Percentiles rank a stretch among this genome's conserved stretches.
phyloP scores from a whole-genome alignment of 2,888 invertebrate species.

The Clepsis dumicolana region DNA sequence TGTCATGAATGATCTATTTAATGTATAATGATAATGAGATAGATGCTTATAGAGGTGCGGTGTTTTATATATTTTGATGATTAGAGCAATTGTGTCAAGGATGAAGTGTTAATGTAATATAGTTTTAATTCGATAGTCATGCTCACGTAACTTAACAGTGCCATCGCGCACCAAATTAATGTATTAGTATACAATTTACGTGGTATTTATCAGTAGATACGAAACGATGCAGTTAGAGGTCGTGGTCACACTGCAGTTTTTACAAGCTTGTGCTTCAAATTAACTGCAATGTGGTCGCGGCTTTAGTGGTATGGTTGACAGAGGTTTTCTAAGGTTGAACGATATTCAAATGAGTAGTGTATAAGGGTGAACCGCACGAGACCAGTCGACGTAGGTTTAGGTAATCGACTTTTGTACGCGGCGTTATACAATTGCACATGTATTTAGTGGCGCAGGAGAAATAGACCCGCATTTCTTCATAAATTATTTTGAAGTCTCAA shows the following conservation, averaged over 20 bases:
- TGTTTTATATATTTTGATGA: constrained; percentile 44
- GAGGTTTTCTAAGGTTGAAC: constrained; percentile 42
- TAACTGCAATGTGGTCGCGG: constrained; percentile 18
- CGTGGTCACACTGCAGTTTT: constrained; percentile 9
- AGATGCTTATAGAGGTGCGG: constrained; percentile 44
- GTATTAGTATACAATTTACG: constrained; percentile 56
- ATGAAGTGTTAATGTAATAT: constrained; percentile 51
- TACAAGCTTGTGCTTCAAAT: background rate
- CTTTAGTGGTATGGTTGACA: constrained; percentile 45
- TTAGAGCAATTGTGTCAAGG: constrained; percentile 45
- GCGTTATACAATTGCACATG: constrained; percentile 20
- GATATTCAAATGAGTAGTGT: constrained; percentile 37
- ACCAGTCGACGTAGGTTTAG: background rate
- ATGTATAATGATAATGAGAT: constrained; percentile 41
- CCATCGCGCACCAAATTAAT: constrained; percentile 72
- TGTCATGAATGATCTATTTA: constrained; percentile 50
- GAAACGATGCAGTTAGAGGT: constrained; percentile 22
- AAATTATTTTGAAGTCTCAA: constrained; percentile 21
- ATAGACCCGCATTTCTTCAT: constrained; percentile 13
- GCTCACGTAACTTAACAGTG: constrained; percentile 60
- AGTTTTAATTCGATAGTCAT: constrained; percentile 55
- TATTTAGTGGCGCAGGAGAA: constrained; percentile 14
- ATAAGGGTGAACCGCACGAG: constrained; percentile 21
- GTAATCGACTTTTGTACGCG: constrained; percentile 18
- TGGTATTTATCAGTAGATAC: constrained; percentile 51